A percentile compares a stretch with the other conserved stretches of the same genome.
Conservation (phyloP, 2,888 invertebrate species). For the Arenicola marina region DNA sequence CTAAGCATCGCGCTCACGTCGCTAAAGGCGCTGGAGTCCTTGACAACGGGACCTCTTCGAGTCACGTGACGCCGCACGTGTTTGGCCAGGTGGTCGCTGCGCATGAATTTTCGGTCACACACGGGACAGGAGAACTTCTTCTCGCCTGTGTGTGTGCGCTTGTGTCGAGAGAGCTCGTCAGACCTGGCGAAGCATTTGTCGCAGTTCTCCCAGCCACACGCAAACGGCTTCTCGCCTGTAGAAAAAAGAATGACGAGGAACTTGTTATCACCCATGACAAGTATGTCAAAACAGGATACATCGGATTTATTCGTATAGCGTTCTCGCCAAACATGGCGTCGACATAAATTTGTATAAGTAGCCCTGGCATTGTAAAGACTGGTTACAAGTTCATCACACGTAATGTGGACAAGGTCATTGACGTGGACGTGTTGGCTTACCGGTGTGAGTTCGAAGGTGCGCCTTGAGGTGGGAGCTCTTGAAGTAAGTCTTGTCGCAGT, state of each 20-base stretch:
- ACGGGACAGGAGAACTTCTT: conserved; percentile 71
- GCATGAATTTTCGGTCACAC: conserved; percentile 71
- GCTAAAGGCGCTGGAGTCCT: too few relatives aligned
- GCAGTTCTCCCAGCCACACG: conserved; percentile 70
- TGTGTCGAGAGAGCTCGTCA: conserved; percentile 70
- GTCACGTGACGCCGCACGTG: conserved; percentile 67
- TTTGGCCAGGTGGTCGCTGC: conserved; percentile 71
- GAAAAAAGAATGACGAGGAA: conserved; percentile 62
- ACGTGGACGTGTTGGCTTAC: conserved; percentile 5
- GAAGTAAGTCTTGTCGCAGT: conserved; percentile 91
- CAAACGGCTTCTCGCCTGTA: conserved; percentile 67
- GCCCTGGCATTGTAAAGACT: neutral
- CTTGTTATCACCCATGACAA: neutral
- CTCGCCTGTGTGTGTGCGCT: conserved; percentile 71
- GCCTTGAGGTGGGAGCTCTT: conserved; percentile 96
- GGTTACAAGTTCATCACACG: too few relatives aligned
- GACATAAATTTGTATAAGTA: neutral
- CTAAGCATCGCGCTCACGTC: too few relatives aligned
- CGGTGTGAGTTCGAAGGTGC: conserved; percentile 86
- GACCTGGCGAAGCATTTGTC: conserved; percentile 71
- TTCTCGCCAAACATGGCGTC: too few relatives aligned
- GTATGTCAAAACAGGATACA: neutral
- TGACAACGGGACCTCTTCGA: too few relatives aligned
- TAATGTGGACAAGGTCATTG: neutral
- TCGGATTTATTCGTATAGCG: neutral